Percentiles rank a stretch among this genome's conserved stretches.
Evolutionary conservation across 2,797 vertebrate genomes (phyloP).

Genomic region (Cryptoblepharus egeriae): DNA sequence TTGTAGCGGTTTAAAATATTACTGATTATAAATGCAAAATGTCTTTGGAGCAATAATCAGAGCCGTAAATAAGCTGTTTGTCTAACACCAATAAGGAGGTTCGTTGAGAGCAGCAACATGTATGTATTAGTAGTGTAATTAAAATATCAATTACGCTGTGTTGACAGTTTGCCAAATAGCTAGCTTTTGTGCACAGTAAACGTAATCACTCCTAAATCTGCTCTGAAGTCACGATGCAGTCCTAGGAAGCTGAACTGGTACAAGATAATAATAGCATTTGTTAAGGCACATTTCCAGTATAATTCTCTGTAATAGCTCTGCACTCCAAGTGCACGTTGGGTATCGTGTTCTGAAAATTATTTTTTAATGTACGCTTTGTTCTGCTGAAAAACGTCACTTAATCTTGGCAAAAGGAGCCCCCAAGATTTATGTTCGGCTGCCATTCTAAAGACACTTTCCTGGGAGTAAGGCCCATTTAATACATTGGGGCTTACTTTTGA

Average conservation of each 20-base stretch:
- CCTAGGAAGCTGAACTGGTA: conserved; percentile 34
- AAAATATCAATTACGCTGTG: conserved; percentile 71
- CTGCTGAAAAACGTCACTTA: conserved; percentile 69
- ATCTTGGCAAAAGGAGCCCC: conserved; percentile 67
- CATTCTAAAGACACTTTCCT: no score
- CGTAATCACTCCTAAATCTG: conserved; percentile 58
- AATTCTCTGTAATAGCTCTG: conserved; percentile 57
- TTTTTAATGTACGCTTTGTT: conserved; percentile 76
- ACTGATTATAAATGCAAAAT: conserved; percentile 5
- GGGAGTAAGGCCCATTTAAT: no score
- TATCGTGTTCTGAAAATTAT: conserved; percentile 75
- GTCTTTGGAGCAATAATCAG: conserved; percentile 25
- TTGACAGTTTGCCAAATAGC: conserved; percentile 67
- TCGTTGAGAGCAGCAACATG: conserved; percentile 45
- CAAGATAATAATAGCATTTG: conserved; percentile 21
- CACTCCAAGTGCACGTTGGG: conserved; percentile 62
- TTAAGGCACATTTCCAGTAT: conserved; percentile 47
- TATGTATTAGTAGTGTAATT: conserved; percentile 68
- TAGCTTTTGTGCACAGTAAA: conserved; percentile 53
- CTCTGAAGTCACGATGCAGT: conserved; percentile 38
- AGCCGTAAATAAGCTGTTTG: conserved; percentile 34
- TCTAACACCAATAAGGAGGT: conserved; percentile 48
- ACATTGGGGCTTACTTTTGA: no score
- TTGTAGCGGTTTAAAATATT: background rate
- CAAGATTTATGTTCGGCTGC: conserved; percentile 79